Percentiles rank a stretch among this genome's conserved stretches.
phyloP scores from a whole-genome alignment of 92 coral and sea anemone genomes.

The Zoanthus gigantus region DNA sequence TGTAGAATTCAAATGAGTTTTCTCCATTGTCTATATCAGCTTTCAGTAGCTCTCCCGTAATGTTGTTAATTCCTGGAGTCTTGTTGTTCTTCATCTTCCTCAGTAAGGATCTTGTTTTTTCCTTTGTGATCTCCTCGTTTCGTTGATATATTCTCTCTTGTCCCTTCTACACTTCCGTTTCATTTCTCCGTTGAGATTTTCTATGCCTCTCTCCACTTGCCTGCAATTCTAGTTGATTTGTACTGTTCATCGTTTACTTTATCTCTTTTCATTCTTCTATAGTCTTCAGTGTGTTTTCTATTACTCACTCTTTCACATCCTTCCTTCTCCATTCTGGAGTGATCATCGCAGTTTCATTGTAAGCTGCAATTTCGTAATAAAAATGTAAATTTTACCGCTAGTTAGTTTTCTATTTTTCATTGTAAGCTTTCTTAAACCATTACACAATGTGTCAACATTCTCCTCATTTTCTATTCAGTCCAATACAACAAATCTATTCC shows the following conservation, averaged over 20 bases:
- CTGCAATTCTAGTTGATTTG: conserved; percentile 2
- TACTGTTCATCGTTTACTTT: background rate
- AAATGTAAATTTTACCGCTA: no score
- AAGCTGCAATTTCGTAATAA: no score
- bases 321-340: background rate
- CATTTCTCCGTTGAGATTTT: no score
- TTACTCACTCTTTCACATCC: background rate
- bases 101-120: background rate
- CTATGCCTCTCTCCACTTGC: conserved; percentile 3
- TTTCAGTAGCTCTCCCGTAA: background rate
- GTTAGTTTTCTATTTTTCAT: no score
- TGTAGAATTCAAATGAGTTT: no score
- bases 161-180: no score
- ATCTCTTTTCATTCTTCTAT: background rate
- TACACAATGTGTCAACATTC: background rate
- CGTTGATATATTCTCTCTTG: no score
- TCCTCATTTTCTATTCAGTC: background rate
- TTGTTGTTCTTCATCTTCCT: background rate
- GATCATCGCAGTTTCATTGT: background rate
- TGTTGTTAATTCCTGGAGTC: background rate
- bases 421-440: background rate
- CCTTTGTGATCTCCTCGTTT: background rate
- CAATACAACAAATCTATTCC: background rate
- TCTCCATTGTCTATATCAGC: background rate
- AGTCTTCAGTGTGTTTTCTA: background rate